Evolutionary conservation across 1,140 invertebrate species (phyloP).

Genomic region (Glossosoma conforme): DNA sequence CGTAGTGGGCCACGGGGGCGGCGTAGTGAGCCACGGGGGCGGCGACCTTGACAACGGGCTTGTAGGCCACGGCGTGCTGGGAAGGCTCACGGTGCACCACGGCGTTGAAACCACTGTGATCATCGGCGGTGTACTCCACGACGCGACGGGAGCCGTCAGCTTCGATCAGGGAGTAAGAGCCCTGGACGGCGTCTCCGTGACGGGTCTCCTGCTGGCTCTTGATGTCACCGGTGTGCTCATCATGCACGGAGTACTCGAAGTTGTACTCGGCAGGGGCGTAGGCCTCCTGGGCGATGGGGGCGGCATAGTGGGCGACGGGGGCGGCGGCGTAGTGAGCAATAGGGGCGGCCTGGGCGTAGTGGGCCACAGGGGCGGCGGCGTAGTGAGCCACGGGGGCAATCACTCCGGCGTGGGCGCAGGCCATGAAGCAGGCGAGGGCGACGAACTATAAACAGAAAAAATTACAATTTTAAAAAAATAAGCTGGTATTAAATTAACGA

Average conservation of each 20-base stretch:
- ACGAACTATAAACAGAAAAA: slow-evolving; percentile 19
- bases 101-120: slow-evolving; percentile 66
- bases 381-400: slow-evolving; percentile 32
- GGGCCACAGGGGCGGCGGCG: slow-evolving; percentile 18
- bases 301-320: slow-evolving; percentile 12
- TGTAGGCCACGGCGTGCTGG: slow-evolving; percentile 35
- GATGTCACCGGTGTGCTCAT: slow-evolving; percentile 54
- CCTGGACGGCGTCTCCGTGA: slow-evolving; percentile 55
- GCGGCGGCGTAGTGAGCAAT: slow-evolving; percentile 23
- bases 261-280: slow-evolving; percentile 47
- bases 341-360: slow-evolving; percentile 19
- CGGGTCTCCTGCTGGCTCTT: slow-evolving; percentile 58
- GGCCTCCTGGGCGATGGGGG: slow-evolving; percentile 19
- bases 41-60: slow-evolving; percentile 40
- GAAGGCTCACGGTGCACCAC: slow-evolving; percentile 55
- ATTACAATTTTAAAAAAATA: too few species aligned
- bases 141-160: slow-evolving; percentile 65
- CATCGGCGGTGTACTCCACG: slow-evolving; percentile 69
- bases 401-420: slow-evolving; percentile 28
- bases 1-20: slow-evolving; percentile 33
- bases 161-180: slow-evolving; percentile 55
- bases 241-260: slow-evolving; percentile 51
- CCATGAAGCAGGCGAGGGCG: slow-evolving; percentile 27
- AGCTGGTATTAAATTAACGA: too few species aligned
- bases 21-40: slow-evolving; percentile 29